Evolutionary conservation across 2,888 invertebrate genomes (phyloP).

Genomic region (Aleiodes leptofemur): DNA sequence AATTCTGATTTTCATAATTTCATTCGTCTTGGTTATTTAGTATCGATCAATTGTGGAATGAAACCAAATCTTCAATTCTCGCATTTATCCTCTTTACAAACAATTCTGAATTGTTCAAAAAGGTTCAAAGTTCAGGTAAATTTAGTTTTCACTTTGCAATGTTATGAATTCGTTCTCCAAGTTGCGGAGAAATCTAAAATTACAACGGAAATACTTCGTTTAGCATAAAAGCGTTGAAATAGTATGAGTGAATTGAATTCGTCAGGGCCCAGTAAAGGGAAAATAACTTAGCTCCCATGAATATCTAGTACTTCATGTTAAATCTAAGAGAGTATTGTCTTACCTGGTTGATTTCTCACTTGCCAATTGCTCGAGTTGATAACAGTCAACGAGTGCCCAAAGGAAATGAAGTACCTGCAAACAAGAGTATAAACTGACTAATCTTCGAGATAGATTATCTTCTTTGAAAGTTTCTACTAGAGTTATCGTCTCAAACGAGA

Average conservation of each 20-base stretch:
- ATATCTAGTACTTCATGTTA: neutral
- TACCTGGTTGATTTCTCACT: constrained; percentile 32
- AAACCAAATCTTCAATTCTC: too few species aligned
- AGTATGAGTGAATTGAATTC: constrained; percentile 9
- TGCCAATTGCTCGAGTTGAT: constrained; percentile 23
- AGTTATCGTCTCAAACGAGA: constrained; percentile 50
- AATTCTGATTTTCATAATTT: too few species aligned
- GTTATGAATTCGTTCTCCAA: too few species aligned
- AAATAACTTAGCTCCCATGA: neutral
- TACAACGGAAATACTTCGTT: too few species aligned
- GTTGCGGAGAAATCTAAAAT: too few species aligned
- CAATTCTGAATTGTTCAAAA: too few species aligned
- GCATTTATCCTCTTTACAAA: too few species aligned
- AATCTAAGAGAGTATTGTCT: constrained; percentile 21
- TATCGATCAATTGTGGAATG: too few species aligned
- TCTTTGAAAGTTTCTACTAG: constrained; percentile 48
- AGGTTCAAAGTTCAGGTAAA: too few species aligned
- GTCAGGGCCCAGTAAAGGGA: neutral
- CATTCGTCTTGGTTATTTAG: too few species aligned
- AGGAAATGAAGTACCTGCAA: constrained; percentile 50
- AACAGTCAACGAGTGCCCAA: constrained; percentile 29
- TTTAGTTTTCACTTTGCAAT: too few species aligned
- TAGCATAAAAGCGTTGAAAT: neutral
- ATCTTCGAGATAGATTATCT: constrained; percentile 54
- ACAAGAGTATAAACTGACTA: constrained; percentile 56